Percentiles rank a stretch among this genome's conserved stretches.
Evolutionary conservation across 2,888 invertebrate genomes (phyloP).

Genomic region (Himalopsyche tibetana): DNA sequence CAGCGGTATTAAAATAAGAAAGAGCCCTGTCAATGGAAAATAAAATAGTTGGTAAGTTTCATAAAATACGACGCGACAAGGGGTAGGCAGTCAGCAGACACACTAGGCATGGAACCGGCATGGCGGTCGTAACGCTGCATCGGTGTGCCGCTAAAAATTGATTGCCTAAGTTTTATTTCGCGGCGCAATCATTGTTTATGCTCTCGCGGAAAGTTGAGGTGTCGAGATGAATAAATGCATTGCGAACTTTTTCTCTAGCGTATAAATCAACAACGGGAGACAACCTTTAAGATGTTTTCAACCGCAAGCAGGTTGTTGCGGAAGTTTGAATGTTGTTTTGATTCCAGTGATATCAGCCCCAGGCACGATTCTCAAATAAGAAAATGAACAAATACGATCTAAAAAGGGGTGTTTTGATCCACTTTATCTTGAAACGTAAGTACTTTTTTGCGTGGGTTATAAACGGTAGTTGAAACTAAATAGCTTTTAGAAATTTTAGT

Average conservation of each 20-base stretch:
- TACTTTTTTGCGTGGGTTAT: too few species aligned
- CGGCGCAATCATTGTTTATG: slow-evolving; percentile 57
- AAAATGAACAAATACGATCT: too few species aligned
- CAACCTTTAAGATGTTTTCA: slow-evolving; percentile 40
- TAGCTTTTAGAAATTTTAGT: too few species aligned
- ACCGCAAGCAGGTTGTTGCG: background rate
- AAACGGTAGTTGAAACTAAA: too few species aligned
- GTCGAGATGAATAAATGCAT: slow-evolving; percentile 36
- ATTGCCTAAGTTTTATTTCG: slow-evolving; percentile 60
- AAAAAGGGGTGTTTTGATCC: too few species aligned
- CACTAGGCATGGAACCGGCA: background rate
- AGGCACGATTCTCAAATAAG: too few species aligned
- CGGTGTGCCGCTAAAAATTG: slow-evolving; percentile 55
- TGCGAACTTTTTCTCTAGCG: slow-evolving; percentile 1
- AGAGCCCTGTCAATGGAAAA: slow-evolving; percentile 56
- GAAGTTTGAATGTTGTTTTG: too few species aligned
- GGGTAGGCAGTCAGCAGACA: slow-evolving; percentile 12
- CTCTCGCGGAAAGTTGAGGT: slow-evolving; percentile 44
- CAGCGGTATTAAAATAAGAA: slow-evolving; percentile 54
- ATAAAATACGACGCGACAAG: slow-evolving; percentile 54
- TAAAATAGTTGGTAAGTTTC: slow-evolving; percentile 60
- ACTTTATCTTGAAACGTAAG: too few species aligned
- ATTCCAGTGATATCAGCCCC: too few species aligned
- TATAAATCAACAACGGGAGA: slow-evolving; percentile 27
- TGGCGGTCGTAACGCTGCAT: slow-evolving; percentile 46